Evolutionary conservation across 2,113 vertebrate genomes (phyloP).

Genomic region (Epinephelus moara): DNA sequence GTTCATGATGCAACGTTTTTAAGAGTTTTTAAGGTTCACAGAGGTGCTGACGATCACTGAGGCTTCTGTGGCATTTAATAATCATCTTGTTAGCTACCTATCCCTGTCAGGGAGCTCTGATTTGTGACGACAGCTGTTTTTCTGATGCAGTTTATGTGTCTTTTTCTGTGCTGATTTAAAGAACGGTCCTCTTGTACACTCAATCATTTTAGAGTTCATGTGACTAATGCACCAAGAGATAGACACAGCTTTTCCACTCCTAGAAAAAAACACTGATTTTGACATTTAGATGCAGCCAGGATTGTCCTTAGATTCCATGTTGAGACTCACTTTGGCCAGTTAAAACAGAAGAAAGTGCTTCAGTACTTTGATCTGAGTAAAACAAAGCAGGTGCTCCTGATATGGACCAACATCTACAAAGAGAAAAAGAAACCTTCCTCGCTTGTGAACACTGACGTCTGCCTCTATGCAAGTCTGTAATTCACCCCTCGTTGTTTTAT

Average conservation of each 20-base stretch:
- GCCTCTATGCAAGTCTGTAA: background rate
- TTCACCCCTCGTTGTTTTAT: conserved; percentile 12
- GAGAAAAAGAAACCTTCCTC: background rate
- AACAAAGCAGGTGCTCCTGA: background rate
- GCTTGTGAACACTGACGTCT: background rate
- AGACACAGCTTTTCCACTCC: background rate
- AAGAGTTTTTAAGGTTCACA: background rate
- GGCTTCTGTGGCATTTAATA: conserved; percentile 11
- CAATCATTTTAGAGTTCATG: background rate
- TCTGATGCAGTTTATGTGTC: background rate
- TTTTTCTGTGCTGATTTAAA: background rate
- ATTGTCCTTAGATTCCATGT: background rate
- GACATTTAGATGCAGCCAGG: background rate
- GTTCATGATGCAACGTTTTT: background rate
- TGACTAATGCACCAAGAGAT: background rate
- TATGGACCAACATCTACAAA: background rate
- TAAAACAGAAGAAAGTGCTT: background rate
- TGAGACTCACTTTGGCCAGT: background rate
- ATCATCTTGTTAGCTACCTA: background rate
- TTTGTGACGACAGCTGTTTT: background rate
- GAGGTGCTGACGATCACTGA: conserved; percentile 9
- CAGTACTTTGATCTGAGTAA: background rate
- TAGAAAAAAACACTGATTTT: background rate
- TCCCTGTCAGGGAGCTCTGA: background rate
- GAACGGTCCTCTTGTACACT: background rate